Conservation (phyloP, 2,888 invertebrate genomes). For the Melanophora roralis region DNA sequence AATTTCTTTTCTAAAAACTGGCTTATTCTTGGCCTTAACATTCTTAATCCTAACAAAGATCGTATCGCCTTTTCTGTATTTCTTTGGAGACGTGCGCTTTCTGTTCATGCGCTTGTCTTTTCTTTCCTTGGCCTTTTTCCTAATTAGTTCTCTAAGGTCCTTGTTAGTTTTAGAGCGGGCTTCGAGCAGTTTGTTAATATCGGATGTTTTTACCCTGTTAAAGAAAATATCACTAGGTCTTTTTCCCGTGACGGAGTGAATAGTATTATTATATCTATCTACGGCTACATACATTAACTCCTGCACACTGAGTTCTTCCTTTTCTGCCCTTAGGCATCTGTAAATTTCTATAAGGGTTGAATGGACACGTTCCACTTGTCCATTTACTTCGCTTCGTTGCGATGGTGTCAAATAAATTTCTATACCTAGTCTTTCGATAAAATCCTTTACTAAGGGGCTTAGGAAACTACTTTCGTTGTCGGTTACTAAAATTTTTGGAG, state of each 20-base stretch:
- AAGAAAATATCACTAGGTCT: constrained; percentile 57
- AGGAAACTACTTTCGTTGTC: constrained; percentile 60
- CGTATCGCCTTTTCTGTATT: not conserved
- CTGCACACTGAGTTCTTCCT: constrained; percentile 1
- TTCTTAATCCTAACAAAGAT: too few relatives aligned
- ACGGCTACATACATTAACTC: constrained; percentile 44
- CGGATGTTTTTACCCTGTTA: too few relatives aligned
- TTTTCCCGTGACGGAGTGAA: constrained; percentile 49
- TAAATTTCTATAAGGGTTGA: constrained; percentile 59
- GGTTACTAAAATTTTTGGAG: constrained; percentile 44
- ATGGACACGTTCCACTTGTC: constrained; percentile 55
- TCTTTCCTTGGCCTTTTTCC: not conserved
- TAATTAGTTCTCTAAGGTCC: too few relatives aligned
- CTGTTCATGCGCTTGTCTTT: not conserved
- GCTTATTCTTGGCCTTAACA: too few relatives aligned
- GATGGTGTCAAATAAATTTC: constrained; percentile 49
- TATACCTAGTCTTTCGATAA: constrained; percentile 33
- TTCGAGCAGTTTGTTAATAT: too few relatives aligned
- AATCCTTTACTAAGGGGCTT: constrained; percentile 36
- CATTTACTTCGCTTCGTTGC: constrained; percentile 61
- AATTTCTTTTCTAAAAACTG: constrained; percentile 18
- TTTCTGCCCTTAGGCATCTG: constrained; percentile 53
- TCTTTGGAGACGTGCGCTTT: too few relatives aligned
- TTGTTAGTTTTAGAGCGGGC: too few relatives aligned
- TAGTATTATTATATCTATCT: too few relatives aligned